Evolutionary conservation across 2,113 vertebrate genomes (phyloP).

Genomic region (Bubo bubo): DNA sequence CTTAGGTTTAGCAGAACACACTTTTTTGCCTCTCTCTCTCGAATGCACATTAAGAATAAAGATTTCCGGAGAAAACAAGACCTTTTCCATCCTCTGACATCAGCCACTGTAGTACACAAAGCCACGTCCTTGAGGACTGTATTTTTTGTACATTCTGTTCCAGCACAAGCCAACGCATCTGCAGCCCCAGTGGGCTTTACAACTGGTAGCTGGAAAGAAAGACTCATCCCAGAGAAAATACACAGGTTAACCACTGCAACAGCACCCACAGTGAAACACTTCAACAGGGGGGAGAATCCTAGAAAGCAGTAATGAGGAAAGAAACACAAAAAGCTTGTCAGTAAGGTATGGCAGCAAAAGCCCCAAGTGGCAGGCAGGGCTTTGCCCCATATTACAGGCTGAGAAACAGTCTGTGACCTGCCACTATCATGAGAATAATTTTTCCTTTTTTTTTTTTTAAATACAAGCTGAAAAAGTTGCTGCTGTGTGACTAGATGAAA

Average conservation of each 20-base stretch:
- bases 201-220: not conserved
- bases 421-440: not conserved
- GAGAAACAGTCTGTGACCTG: not conserved
- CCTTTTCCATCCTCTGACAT: conserved; percentile 57
- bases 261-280: not conserved
- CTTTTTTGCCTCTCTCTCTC: conserved; percentile 16
- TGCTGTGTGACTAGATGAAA: not conserved
- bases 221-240: not conserved
- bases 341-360: not conserved
- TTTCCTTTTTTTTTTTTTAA: not conserved
- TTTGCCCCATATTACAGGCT: not conserved
- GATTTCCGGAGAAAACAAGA: conserved; percentile 37
- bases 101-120: conserved; percentile 28
- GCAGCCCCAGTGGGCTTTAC: conserved; percentile 1
- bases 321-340: not conserved
- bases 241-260: not conserved
- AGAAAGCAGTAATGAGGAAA: not conserved
- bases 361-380: not conserved
- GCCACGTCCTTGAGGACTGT: conserved; percentile 41
- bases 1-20: conserved; percentile 62
- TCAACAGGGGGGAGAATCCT: not conserved
- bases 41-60: conserved; percentile 56
- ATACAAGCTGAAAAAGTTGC: not conserved
- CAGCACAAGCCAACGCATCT: not conserved
- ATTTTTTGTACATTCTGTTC: conserved; percentile 51